phyloP scores from a whole-genome alignment of 1,140 invertebrate genomes.

The Ptiloglossa arizonensis region DNA sequence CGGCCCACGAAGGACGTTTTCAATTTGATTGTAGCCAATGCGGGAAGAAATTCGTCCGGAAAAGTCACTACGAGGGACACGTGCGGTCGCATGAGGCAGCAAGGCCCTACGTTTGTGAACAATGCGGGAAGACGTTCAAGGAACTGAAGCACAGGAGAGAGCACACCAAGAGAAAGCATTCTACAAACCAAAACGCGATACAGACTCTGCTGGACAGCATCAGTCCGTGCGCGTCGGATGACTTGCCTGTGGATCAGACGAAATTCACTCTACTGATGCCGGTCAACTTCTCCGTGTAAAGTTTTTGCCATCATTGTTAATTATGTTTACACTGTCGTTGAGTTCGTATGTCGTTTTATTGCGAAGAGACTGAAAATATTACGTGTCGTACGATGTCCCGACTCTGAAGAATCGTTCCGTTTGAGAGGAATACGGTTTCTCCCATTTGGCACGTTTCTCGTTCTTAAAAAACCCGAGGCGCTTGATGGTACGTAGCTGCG shows the following conservation, averaged over 20 bases:
- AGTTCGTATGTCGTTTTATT: too few species aligned
- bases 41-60: constrained; percentile 79
- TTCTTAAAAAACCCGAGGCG: too few species aligned
- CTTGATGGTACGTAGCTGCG: too few species aligned
- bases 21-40: constrained; percentile 79
- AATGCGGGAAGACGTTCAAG: constrained; percentile 79
- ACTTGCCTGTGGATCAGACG: constrained; percentile 69
- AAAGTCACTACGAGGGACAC: constrained; percentile 80
- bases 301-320: too few species aligned
- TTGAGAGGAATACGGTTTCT: too few species aligned
- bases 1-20: constrained; percentile 78
- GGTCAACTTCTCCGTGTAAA: constrained; percentile 77
- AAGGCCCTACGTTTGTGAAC: constrained; percentile 78
- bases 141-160: constrained; percentile 79
- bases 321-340: too few species aligned
- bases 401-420: too few species aligned
- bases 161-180: constrained; percentile 79
- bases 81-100: constrained; percentile 78
- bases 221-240: constrained; percentile 73
- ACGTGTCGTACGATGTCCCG: too few species aligned
- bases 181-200: constrained; percentile 72
- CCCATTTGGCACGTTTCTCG: too few species aligned
- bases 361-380: too few species aligned
- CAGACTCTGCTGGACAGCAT: constrained; percentile 77
- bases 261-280: constrained; percentile 80